phyloP scores from a whole-genome alignment of 2,113 vertebrate species.

The Serilophus lunatus region DNA sequence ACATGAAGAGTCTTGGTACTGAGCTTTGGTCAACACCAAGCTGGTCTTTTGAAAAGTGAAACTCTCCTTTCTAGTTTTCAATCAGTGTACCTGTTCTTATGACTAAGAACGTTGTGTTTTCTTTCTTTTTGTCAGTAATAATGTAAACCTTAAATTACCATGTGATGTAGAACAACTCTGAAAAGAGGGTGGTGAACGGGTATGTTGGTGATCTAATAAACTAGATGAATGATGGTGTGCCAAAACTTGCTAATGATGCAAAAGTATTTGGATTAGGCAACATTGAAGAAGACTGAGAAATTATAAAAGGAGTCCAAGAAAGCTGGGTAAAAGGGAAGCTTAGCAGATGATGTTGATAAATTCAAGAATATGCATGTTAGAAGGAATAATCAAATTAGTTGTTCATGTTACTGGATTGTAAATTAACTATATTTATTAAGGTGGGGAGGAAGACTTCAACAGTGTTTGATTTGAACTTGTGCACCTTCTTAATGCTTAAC shows the following conservation, averaged over 20 bases:
- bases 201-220: slow-evolving; percentile 53
- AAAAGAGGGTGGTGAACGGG: slow-evolving; percentile 15
- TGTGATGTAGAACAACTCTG: slow-evolving; percentile 32
- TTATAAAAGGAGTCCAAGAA: slow-evolving; percentile 37
- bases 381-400: slow-evolving; percentile 24
- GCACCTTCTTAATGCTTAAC: not conserved
- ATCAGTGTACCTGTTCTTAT: not conserved
- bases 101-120: not conserved
- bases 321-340: slow-evolving; percentile 50
- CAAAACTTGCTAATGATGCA: slow-evolving; percentile 58
- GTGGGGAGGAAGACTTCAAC: not conserved
- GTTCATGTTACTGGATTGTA: not conserved
- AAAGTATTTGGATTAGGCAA: slow-evolving; percentile 59
- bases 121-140: not conserved
- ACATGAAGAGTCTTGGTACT: rapidly evolving
- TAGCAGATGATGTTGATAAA: slow-evolving; percentile 49
- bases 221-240: slow-evolving; percentile 52
- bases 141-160: slow-evolving; percentile 28
- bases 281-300: slow-evolving; percentile 23
- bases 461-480: not conserved
- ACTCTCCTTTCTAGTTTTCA: not conserved
- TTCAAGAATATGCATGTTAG: slow-evolving; percentile 48
- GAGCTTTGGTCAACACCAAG: not conserved
- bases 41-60: not conserved
- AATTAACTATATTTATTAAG: slow-evolving; percentile 1